phyloP scores from a whole-genome alignment of 2,888 invertebrate species.

The Phaonia tiefii region DNA sequence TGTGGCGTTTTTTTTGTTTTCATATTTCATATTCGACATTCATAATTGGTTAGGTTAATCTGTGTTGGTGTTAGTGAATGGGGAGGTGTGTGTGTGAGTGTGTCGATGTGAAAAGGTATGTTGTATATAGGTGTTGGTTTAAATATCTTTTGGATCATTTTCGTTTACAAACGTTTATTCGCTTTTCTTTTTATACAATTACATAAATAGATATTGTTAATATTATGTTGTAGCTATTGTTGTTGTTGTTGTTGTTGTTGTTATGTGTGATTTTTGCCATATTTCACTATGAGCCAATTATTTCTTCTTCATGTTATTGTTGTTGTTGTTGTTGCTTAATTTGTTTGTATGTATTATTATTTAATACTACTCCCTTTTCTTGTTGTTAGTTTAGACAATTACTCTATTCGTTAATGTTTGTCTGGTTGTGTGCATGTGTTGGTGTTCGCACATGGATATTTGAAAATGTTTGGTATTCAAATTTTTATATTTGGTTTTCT shows the following conservation, averaged over 20 bases:
- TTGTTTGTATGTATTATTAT: conserved; percentile 47
- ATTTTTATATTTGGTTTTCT: not conserved
- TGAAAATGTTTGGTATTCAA: conserved; percentile 29
- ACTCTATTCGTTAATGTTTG: not conserved
- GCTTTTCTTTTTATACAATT: conserved; percentile 57
- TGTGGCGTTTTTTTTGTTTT: conserved; percentile 48
- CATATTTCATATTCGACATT: conserved; percentile 55
- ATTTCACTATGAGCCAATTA: conserved; percentile 54
- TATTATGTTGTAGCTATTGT: conserved; percentile 8
- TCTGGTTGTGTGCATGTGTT: not conserved
- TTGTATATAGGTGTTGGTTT: conserved; percentile 9
- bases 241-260: conserved; percentile 17
- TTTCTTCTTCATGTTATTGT: conserved; percentile 36
- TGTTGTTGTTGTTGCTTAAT: conserved; percentile 42
- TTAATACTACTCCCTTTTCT: conserved; percentile 35
- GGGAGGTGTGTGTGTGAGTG: conserved; percentile 18
- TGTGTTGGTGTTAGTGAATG: conserved; percentile 12
- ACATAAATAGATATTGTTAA: conserved; percentile 51
- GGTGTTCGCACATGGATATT: not conserved
- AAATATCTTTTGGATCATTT: conserved; percentile 40
- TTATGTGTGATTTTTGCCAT: conserved; percentile 26
- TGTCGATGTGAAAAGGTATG: not conserved
- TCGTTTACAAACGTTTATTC: conserved; percentile 38
- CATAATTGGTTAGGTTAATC: conserved; percentile 41
- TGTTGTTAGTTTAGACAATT: conserved; percentile 46